phyloP scores from a whole-genome alignment of 2,113 vertebrate genomes.

The Tachysurus vachellii region DNA sequence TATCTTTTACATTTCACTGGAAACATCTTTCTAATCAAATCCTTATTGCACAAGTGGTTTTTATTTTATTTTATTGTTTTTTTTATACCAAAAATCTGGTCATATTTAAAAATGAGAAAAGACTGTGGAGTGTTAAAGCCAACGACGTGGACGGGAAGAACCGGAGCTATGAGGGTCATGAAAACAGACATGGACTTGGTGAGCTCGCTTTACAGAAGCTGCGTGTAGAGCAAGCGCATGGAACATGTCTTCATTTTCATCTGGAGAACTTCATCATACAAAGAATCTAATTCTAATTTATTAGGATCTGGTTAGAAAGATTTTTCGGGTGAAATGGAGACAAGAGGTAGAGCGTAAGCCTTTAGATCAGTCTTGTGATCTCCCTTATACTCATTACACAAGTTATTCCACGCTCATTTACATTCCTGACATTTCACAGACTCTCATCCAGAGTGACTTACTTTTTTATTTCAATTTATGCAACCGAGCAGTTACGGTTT shows the following conservation, averaged over 20 bases:
- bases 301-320: neutral
- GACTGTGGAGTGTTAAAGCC: neutral
- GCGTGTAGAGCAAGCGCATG: neutral
- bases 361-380: neutral
- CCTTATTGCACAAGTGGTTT: neutral
- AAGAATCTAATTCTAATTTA: neutral
- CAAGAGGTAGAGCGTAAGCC: neutral
- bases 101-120: neutral
- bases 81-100: neutral
- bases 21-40: neutral
- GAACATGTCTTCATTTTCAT: neutral
- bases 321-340: neutral
- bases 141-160: neutral
- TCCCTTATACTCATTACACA: neutral
- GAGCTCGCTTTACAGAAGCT: neutral
- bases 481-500: no score
- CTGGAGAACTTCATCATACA: neutral
- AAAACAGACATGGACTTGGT: neutral
- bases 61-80: neutral
- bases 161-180: neutral
- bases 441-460: no score
- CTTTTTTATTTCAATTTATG: no score
- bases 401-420: no score
- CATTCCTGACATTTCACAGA: no score
- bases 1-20: neutral